Conservation (phyloP, 2,888 invertebrate genomes). For the Rutpela maculata region DNA sequence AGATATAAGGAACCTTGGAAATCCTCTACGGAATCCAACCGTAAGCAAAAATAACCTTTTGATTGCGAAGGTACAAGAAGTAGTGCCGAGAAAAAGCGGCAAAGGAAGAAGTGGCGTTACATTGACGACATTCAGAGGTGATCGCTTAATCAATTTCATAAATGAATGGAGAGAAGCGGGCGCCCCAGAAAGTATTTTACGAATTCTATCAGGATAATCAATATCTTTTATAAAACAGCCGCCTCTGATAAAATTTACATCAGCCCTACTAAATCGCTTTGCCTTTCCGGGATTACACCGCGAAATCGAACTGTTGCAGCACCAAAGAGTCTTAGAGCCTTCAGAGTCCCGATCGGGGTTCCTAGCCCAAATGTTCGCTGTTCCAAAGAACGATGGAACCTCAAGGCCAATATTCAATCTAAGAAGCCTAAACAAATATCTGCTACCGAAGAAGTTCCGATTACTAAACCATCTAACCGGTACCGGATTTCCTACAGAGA, state of each 20-base stretch:
- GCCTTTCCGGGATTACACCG: conserved; percentile 43
- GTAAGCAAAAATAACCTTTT: neutral
- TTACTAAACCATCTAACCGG: conserved; percentile 36
- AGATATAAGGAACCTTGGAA: neutral
- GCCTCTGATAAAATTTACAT: conserved; percentile 28
- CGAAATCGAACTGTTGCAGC: neutral
- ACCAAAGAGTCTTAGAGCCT: neutral
- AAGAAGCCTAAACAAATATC: conserved; percentile 36
- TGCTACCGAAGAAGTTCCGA: conserved; percentile 44
- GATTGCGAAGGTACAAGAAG: neutral
- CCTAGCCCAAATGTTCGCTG: neutral
- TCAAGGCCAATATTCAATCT: conserved; percentile 44
- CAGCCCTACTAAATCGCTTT: neutral
- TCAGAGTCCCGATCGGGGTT: neutral
- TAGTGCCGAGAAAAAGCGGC: neutral
- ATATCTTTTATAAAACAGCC: conserved; percentile 46
- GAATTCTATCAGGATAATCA: conserved; percentile 46
- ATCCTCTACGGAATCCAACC: neutral
- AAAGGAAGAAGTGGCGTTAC: conserved; percentile 21
- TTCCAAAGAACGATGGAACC: conserved; percentile 21
- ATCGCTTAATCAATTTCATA: conserved; percentile 30
- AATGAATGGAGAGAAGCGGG: conserved; percentile 36
- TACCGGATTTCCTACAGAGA: conserved; percentile 42
- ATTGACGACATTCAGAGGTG: conserved; percentile 28
- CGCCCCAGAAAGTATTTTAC: conserved; percentile 41